Evolutionary conservation across 2,113 vertebrate species (phyloP), one percentile per base, ranked within the genome.

Genomic region (Poicephalus gulielmi): DNA sequence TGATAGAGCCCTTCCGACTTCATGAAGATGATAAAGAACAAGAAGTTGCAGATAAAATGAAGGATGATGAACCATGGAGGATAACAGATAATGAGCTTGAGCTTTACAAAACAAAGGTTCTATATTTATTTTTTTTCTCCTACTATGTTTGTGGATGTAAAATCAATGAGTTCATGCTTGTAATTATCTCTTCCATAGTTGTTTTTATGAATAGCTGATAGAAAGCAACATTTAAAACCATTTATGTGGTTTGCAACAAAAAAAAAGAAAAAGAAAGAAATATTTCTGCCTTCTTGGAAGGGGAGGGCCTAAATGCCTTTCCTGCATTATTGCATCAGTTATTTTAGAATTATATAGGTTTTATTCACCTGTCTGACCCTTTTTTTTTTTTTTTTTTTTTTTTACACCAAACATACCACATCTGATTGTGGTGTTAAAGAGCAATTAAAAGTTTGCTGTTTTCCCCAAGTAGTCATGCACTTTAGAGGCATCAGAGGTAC

Each of bases 51-150:
- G 99, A 99, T 95, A 98, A 98, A 98, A 98, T 99, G 98, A 99
- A 99, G 97, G 98, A 99, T 67, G 99, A 99, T n/a, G 99, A 99
- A 52, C 99, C 99, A 3, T 99, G 99, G 99, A 98, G 98, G 94
- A 99, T 99, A 97, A 99, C 99, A 25, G 99, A 99, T 97, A 99
- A 99, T 44, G 99, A 99, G 97, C 97, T 99, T 95, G 99, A 99
- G 96, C 98, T 99, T 83, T 99, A 99, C 96, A 99, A 99, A 90
- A 98, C 99, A 94, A 99, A 99, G 99, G 99, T 99, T 94, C 49
- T 46, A 20, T 47, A 59, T 35, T 59, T n/a, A 14, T 23, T 59
- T 18, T 57, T 7, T 11, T 74, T 24, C 17, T 75, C 7, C 33
- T 75, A 3, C 50, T 74, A 44, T 12, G 30, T 80, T 66, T 76